Conservation (phyloP, 2,888 invertebrate species). For the Acheta domesticus region DNA sequence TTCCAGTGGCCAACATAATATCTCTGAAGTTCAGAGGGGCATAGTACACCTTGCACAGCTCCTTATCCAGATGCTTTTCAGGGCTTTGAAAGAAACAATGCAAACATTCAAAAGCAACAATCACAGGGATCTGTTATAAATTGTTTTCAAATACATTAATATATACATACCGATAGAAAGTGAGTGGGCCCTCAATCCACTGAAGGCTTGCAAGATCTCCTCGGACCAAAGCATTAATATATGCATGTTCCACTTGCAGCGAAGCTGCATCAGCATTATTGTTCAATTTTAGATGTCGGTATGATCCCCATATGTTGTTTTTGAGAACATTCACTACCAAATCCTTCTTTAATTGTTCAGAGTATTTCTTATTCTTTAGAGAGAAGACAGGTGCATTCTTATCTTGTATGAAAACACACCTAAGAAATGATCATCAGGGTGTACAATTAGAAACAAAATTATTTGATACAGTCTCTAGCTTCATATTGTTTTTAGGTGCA, state of each 20-base stretch:
- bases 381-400: slow-evolving; percentile 57
- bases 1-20: slow-evolving; percentile 96
- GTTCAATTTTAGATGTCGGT: slow-evolving; percentile 73
- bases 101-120: slow-evolving; percentile 36
- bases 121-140: slow-evolving; percentile 24
- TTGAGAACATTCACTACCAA: slow-evolving; percentile 81
- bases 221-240: slow-evolving; percentile 86
- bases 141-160: neutral
- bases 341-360: slow-evolving; percentile 66
- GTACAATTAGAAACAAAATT: too few relatives aligned
- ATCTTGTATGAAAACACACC: slow-evolving; percentile 64
- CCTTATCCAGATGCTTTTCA: slow-evolving; percentile 51
- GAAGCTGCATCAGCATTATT: slow-evolving; percentile 39
- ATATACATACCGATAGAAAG: slow-evolving; percentile 55
- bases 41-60: slow-evolving; percentile 84
- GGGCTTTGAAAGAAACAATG: slow-evolving; percentile 44
- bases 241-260: slow-evolving; percentile 82
- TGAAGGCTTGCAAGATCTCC: slow-evolving; percentile 90
- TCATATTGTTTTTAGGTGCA: neutral
- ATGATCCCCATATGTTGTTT: slow-evolving; percentile 80
- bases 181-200: slow-evolving; percentile 87
- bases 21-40: slow-evolving; percentile 97
- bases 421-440: slow-evolving; percentile 37
- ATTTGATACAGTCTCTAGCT: neutral
- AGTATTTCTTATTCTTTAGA: slow-evolving; percentile 56